Evolutionary conservation across 2,113 vertebrate species (phyloP), one percentile per base, ranked within the genome.

Genomic region (Platichthys flesus): DNA sequence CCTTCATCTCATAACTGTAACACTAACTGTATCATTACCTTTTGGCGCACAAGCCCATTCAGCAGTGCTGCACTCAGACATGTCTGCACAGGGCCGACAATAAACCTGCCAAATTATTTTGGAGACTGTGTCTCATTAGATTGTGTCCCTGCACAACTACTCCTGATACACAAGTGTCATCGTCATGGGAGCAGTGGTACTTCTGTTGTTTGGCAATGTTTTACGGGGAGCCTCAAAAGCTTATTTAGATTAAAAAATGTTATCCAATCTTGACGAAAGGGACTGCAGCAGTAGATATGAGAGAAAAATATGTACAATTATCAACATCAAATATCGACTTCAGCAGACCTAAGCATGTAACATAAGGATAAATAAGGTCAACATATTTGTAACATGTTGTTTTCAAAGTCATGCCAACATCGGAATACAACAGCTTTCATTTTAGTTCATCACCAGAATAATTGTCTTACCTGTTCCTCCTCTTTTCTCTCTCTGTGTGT

Each of bases 391-490:
- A 26, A 72, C 58, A 57, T 75, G 24, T 21, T 55, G 13, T 16
- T n/a, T 74, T 51, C 26, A 61, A 51, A 61, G 47, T 3, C 20
- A 26, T 55, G 47, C 2, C 15, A 67, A 23, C 26, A 55, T 42
- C 21, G 63, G 21, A 76, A 42, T 12, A 42, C 40, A 42, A 13
- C 40, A 42, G 12, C 3, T 12, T 13, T 42, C 40, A 3, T 3
- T 13, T 42, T 9, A 37, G 31, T 31, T 31, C 31, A 31, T 13
- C 12, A 13, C 2, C 8, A 57, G n/a, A 78, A 6, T 28, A 21
- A 52, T 40, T 4, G 47, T 65, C 90, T 79, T 85, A 88, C 85
- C 85, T 85, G 67, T 14, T 69, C 54, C 10, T 71, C 52, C 35
- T 49, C 45, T 58, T 59, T 67, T 65, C 66, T 55, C 45, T 56